phyloP scores from a whole-genome alignment of 2,113 vertebrate genomes.

The Callorhinus ursinus region DNA sequence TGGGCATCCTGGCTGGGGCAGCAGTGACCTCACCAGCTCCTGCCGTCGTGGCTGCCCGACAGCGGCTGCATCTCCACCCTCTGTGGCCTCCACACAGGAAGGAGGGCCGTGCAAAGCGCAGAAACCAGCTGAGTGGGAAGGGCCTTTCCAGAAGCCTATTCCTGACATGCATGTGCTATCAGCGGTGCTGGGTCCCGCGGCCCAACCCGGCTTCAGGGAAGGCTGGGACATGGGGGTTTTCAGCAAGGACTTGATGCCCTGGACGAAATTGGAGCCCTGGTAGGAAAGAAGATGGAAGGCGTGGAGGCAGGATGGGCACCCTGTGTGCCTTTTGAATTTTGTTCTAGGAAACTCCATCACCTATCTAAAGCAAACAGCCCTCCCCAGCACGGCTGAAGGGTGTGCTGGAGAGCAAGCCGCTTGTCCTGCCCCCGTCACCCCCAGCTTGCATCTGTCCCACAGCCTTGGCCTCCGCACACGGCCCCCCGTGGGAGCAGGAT shows the following conservation, averaged over 20 bases:
- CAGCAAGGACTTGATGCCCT: not conserved
- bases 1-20: not conserved
- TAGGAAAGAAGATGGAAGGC: not conserved
- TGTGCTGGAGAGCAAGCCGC: not conserved
- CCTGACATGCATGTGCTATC: rapidly evolving
- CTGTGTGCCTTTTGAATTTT: not conserved
- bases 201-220: not conserved
- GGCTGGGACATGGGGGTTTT: not conserved
- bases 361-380: too few relatives aligned
- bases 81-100: not conserved
- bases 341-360: not conserved
- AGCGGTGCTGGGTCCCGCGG: not conserved
- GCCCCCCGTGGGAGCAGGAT: not conserved
- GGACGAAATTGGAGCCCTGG: too few relatives aligned
- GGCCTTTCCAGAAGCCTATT: not conserved
- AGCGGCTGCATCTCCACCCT: rapidly evolving
- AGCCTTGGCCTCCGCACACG: rapidly evolving
- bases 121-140: not conserved
- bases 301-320: rapidly evolving
- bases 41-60: rapidly evolving
- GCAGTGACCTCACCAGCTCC: not conserved
- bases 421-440: rapidly evolving
- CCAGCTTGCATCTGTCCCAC: rapidly evolving
- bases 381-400: not conserved
- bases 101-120: not conserved